These are phyloP conservation scores for Acrocephalus scirpaceus DNA, from an alignment of 2,797 vertebrate genomes.

Conservation along the genomic window DNA sequence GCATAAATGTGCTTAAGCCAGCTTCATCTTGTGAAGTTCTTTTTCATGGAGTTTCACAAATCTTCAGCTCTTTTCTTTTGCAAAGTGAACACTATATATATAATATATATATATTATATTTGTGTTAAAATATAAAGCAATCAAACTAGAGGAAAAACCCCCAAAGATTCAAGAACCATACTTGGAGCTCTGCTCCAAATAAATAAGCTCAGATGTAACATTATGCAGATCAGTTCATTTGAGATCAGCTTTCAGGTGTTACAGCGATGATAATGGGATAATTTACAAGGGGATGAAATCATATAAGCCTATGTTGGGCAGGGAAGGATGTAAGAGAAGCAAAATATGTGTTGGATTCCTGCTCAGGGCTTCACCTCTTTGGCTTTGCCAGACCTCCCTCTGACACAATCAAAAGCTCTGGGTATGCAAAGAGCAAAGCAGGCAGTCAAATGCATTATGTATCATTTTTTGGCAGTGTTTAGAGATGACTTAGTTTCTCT, in stretches of 20 bases:
- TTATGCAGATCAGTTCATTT: neutral
- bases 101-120: neutral
- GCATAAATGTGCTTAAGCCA: neutral
- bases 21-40: neutral
- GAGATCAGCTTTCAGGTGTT: neutral
- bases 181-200: neutral
- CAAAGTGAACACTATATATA: neutral
- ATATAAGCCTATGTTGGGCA: neutral
- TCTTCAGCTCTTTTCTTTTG: neutral
- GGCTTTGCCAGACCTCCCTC: neutral
- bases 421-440: neutral
- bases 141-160: neutral
- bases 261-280: neutral
- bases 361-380: neutral
- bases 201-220: neutral
- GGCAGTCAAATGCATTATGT: neutral
- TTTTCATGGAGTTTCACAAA: neutral
- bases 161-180: neutral
- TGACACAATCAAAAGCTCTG: neutral
- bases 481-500: slow-evolving; percentile 1
- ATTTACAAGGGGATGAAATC: neutral
- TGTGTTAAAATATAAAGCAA: neutral
- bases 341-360: neutral
- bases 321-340: neutral
- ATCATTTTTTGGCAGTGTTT: neutral